Evolutionary conservation across 1,140 invertebrate genomes (phyloP), one percentile per base, ranked within the genome.

Genomic region (Aphaenogaster floridana): DNA sequence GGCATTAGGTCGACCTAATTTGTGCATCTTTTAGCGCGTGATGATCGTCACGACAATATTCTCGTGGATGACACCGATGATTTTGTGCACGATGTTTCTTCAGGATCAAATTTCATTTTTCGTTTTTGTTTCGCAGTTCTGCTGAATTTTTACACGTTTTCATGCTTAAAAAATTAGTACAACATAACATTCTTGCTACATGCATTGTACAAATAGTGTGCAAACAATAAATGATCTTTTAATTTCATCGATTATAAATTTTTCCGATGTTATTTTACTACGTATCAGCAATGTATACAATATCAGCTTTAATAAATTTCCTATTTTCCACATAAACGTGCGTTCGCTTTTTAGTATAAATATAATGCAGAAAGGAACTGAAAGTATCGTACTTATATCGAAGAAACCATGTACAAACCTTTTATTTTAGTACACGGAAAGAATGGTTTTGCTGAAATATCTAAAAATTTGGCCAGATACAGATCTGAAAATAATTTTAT

Each of bases 1-100:
- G 88, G 87, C 72, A 93, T 93, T 93, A 93, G 91, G 91, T 88
- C 88, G 93, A 93, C 93, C 93, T 91, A 94, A 94, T 94, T 95
- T 88, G 66, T 28, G 15, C 57, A 61, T 48, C 45, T 78, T 59
- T 79, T 68, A 57, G 13, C 17, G 50, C 78, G 39, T 68, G 64
- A 48, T 8, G 39, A 45, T 36, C 42, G n/a, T 66, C 28, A 28
- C 17, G 28, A 21, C 17, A 17, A 8, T 28, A n/a, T 48, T 39
- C 21, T 34, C 15, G 28, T 28, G 3, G 4, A n/a, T 9, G 76
- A 34, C 15, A 11, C 36, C 5, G 28, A 59, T 11, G 68, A 72
- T 34, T 64, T 78, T 28, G 42, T 42, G 28, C n/a, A 36, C 15
- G 6, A 3, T 11, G 66, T 34, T 77, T 11, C 57, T 50, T 42